phyloP scores from a whole-genome alignment of 1,140 invertebrate species.

The Leguminivora glycinivorella region DNA sequence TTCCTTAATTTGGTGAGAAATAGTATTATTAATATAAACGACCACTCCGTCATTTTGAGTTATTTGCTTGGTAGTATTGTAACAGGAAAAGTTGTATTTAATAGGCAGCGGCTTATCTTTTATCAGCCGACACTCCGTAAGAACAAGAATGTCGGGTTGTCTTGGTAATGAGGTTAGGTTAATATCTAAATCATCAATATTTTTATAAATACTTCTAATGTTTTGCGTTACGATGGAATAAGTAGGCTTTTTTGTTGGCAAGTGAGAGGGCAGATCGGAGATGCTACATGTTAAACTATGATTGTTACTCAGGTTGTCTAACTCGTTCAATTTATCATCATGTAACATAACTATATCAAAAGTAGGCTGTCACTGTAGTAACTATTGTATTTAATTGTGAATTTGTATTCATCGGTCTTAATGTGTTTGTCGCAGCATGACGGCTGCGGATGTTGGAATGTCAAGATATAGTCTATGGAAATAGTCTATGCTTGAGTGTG shows the following conservation, averaged over 20 bases:
- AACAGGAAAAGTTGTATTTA: too few relatives aligned
- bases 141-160: conserved; percentile 1
- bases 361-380: neutral
- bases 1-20: too few relatives aligned
- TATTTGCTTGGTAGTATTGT: too few relatives aligned
- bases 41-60: too few relatives aligned
- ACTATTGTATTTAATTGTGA: too few relatives aligned
- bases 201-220: conserved; percentile 14
- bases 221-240: conserved; percentile 11
- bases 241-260: neutral
- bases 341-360: neutral
- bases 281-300: neutral
- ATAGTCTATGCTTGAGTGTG: too few relatives aligned
- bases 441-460: too few relatives aligned
- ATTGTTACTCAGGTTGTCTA: neutral
- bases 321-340: neutral
- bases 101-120: conserved; percentile 8
- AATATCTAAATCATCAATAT: conserved; percentile 20
- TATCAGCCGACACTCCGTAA: conserved; percentile 11
- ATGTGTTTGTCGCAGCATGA: too few relatives aligned
- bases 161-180: neutral
- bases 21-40: too few relatives aligned
- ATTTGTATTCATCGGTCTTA: too few relatives aligned
- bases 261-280: neutral
- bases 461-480: too few relatives aligned